phyloP scores from a whole-genome alignment of 2,113 vertebrate species.

The Halcyon senegalensis region DNA sequence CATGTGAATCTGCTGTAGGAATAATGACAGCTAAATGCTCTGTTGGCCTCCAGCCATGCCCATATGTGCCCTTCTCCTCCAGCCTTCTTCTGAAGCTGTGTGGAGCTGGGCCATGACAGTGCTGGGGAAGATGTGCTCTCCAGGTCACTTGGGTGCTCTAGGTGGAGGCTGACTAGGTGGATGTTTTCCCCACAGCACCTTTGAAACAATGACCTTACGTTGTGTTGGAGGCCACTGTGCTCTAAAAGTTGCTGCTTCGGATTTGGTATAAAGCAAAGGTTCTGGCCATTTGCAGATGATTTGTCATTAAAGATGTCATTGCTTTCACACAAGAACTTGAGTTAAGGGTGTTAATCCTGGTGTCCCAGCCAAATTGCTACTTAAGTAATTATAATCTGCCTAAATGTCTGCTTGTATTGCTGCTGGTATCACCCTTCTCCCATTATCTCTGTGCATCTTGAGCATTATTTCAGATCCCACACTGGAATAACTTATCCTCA shows the following conservation, averaged over 20 bases:
- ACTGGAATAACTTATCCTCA: not conserved
- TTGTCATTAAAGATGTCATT: not conserved
- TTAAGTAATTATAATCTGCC: not conserved
- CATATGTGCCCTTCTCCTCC: not conserved
- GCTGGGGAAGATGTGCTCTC: rapidly evolving
- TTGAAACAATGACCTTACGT: not conserved
- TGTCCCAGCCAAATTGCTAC: constrained; percentile 31
- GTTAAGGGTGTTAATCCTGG: not conserved
- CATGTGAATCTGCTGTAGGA: not conserved
- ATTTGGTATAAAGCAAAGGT: not conserved
- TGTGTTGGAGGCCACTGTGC: not conserved
- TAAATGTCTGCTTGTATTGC: not conserved
- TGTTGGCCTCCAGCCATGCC: constrained; percentile 22
- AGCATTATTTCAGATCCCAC: not conserved
- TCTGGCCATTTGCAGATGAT: not conserved
- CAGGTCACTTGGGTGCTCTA: not conserved
- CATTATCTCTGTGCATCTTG: not conserved
- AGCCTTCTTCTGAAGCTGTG: not conserved
- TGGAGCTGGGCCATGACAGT: not conserved
- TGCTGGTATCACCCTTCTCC: not conserved
- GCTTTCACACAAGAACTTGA: constrained; percentile 7
- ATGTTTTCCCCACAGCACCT: not conserved
- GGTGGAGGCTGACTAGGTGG: not conserved
- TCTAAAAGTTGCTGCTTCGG: not conserved
- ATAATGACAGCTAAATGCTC: constrained; percentile 35